Conservation (phyloP, 23 tunicate species). For the Halocynthia roretzi region DNA sequence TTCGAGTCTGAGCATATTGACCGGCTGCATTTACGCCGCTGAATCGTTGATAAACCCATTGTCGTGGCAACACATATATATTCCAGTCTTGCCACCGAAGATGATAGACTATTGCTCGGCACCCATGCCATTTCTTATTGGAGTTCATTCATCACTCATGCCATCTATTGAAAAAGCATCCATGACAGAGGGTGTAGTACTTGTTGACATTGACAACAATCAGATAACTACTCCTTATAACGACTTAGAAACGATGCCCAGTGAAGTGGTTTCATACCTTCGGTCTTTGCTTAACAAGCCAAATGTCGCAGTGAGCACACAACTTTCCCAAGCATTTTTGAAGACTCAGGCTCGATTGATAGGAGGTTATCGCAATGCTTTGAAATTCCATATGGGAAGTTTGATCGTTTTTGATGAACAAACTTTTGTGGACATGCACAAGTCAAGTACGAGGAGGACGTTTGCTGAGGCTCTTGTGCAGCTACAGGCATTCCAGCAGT, state of each 20-base stretch:
- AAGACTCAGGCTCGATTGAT: conserved; percentile 72
- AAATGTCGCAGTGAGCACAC: conserved; percentile 40
- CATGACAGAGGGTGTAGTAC: conserved; percentile 43
- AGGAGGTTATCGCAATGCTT: conserved; percentile 70
- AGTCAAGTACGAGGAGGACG: conserved; percentile 35
- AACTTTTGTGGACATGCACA: conserved; percentile 53
- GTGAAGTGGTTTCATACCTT: conserved; percentile 60
- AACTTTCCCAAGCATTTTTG: conserved; percentile 52
- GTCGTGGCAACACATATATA: conserved; percentile 92
- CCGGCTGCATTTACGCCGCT: conserved; percentile 80
- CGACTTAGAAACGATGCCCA: conserved; percentile 55
- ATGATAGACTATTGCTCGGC: conserved; percentile 78
- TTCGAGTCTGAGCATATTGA: conserved; percentile 43
- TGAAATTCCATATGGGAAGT: conserved; percentile 47
- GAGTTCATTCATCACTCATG: conserved; percentile 77
- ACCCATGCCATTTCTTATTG: conserved; percentile 91
- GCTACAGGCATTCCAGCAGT: conserved; percentile 71
- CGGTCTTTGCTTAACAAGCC: conserved; percentile 54
- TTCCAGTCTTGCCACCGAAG: conserved; percentile 79
- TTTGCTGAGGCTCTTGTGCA: conserved; percentile 58
- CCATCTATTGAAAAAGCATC: conserved; percentile 43
- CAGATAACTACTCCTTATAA: conserved; percentile 34
- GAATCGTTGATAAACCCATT: conserved; percentile 72
- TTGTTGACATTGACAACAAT: conserved; percentile 73
- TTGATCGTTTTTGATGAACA: conserved; percentile 73